Conservation (phyloP, 1,140 invertebrate genomes). For the Drosophila athabasca region DNA sequence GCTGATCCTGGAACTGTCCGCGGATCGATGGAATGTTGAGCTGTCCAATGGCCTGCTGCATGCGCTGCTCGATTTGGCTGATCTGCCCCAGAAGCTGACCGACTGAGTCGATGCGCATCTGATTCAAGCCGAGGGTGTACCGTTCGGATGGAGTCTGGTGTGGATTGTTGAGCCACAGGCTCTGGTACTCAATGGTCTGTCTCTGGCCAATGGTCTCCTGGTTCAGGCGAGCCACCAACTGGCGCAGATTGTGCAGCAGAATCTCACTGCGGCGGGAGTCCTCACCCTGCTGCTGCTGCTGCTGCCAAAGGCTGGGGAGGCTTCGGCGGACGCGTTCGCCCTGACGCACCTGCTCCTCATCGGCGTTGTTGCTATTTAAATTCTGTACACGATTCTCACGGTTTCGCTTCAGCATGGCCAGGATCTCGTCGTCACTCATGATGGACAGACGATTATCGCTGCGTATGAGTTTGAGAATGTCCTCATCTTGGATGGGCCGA, state of each 20-base stretch:
- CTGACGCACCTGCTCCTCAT: conserved; percentile 10
- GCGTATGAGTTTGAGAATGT: conserved; percentile 55
- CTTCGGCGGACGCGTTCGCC: conserved; percentile 56
- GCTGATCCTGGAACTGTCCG: conserved; percentile 15
- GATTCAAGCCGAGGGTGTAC: conserved; percentile 48
- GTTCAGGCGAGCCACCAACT: conserved; percentile 67
- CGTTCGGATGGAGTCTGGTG: conserved; percentile 39
- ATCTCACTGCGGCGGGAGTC: conserved; percentile 48
- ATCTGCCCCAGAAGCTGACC: conserved; percentile 47
- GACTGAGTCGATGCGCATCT: conserved; percentile 52
- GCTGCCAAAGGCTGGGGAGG: conserved; percentile 16
- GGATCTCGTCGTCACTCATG: conserved; percentile 52
- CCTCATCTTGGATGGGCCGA: conserved; percentile 38
- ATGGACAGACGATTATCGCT: conserved; percentile 41
- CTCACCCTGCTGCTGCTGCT: not conserved
- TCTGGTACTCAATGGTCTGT: not conserved
- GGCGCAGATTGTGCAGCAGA: conserved; percentile 58
- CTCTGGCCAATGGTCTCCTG: conserved; percentile 56
- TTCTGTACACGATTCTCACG: conserved; percentile 30
- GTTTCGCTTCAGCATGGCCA: conserved; percentile 51
- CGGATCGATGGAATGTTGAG: not conserved
- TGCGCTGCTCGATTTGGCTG: conserved; percentile 28
- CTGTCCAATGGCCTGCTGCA: conserved; percentile 33
- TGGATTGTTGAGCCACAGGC: conserved; percentile 25
- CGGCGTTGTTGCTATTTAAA: conserved; percentile 5